Evolutionary conservation across 2,888 invertebrate species (phyloP).

Genomic region (Seladonia tumulorum): DNA sequence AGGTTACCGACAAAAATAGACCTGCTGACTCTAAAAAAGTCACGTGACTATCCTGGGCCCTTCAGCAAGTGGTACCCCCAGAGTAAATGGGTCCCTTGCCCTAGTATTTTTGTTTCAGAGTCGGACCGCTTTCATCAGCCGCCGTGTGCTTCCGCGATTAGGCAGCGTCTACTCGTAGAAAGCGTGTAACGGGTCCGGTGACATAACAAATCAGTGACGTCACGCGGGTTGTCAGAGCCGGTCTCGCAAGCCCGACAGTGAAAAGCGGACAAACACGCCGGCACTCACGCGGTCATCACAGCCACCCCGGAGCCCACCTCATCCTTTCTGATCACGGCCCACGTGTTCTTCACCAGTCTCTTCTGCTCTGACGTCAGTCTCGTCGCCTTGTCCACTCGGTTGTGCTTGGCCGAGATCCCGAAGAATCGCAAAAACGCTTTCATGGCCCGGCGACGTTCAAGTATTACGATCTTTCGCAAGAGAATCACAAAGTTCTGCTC

Average conservation of each 20-base stretch:
- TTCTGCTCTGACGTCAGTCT: constrained; percentile 84
- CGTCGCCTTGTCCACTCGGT: constrained; percentile 81
- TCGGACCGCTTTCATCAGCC: too few relatives aligned
- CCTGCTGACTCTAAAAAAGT: too few relatives aligned
- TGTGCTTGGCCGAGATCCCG: constrained; percentile 73
- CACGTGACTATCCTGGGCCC: too few relatives aligned
- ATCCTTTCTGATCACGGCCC: constrained; percentile 84
- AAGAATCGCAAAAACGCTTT: constrained; percentile 74
- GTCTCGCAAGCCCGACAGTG: not conserved
- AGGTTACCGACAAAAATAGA: too few relatives aligned
- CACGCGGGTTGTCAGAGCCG: not conserved
- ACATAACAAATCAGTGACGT: not conserved
- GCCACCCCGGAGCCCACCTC: constrained; percentile 83
- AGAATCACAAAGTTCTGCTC: not conserved
- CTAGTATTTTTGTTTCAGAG: not conserved
- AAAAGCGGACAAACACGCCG: not conserved
- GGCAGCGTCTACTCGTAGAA: not conserved
- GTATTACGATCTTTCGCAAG: not conserved
- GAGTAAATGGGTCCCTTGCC: too few relatives aligned
- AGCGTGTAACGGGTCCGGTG: not conserved
- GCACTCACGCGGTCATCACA: constrained; percentile 84
- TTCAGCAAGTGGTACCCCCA: too few relatives aligned
- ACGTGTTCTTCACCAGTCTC: constrained; percentile 83
- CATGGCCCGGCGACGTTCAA: constrained; percentile 64
- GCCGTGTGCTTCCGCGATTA: not conserved